These are phyloP conservation scores for Nymphalis c-album DNA, from an alignment of 2,888 invertebrate genomes.

Conservation along the genomic window DNA sequence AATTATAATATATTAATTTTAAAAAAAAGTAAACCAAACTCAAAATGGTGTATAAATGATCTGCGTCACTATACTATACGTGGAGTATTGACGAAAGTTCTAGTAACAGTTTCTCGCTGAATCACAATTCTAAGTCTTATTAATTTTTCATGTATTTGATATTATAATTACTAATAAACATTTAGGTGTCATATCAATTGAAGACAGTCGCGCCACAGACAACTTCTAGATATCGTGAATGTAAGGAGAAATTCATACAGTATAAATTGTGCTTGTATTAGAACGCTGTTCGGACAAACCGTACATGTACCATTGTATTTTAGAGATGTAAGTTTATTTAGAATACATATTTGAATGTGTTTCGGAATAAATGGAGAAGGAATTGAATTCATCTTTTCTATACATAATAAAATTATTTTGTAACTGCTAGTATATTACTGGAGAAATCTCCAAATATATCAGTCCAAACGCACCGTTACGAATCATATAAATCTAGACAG, in stretches of 20 bases:
- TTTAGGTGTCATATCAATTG: too few relatives aligned
- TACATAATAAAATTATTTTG: background rate
- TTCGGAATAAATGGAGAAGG: background rate
- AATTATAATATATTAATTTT: too few relatives aligned
- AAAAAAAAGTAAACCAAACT: too few relatives aligned
- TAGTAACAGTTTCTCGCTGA: too few relatives aligned
- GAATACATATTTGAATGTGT: background rate
- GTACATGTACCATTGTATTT: background rate
- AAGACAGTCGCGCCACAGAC: background rate
- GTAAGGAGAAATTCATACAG: background rate
- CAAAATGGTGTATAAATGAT: too few relatives aligned
- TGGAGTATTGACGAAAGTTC: too few relatives aligned
- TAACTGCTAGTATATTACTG: background rate
- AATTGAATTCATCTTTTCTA: background rate
- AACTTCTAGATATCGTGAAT: background rate
- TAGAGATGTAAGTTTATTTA: background rate
- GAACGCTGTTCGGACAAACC: background rate
- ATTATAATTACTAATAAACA: too few relatives aligned
- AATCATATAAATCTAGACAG: conserved; percentile 3
- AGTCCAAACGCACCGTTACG: too few relatives aligned
- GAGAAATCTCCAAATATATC: too few relatives aligned
- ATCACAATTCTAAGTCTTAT: too few relatives aligned
- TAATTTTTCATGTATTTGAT: too few relatives aligned
- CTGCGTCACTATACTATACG: too few relatives aligned
- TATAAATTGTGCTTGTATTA: background rate